Conservation (phyloP, 2,888 invertebrate genomes). For the Gastracanthus pulcherrimus region DNA sequence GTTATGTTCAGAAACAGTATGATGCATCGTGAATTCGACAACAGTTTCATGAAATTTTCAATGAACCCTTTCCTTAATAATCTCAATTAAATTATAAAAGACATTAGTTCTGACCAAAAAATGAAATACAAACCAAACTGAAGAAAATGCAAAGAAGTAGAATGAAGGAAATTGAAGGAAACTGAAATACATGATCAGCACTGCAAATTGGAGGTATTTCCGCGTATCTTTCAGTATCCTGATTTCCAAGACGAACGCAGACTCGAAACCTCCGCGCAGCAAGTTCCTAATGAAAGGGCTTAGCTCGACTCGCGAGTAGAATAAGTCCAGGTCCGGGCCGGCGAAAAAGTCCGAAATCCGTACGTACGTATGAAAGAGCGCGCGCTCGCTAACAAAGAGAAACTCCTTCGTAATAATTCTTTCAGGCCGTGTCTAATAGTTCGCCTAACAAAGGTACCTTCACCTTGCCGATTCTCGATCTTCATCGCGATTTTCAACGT, state of each 20-base stretch:
- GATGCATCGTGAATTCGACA: no score
- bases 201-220: neutral
- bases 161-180: neutral
- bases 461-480: neutral
- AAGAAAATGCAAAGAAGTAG: neutral
- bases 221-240: neutral
- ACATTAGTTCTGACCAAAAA: no score
- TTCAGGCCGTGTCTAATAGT: neutral
- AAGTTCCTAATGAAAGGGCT: neutral
- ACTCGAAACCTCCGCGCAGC: neutral
- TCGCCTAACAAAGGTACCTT: neutral
- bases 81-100: no score
- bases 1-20: no score
- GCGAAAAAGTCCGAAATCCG: neutral
- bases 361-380: neutral
- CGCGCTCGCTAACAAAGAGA: neutral
- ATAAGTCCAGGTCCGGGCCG: neutral
- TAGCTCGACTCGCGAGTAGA: neutral
- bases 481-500: neutral
- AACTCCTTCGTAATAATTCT: neutral
- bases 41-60: no score
- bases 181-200: neutral
- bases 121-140: no score
- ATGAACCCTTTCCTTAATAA: no score
- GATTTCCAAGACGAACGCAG: slow-evolving; percentile 1